Evolutionary conservation across 2,888 invertebrate genomes (phyloP), one percentile per base, ranked within the genome.

Genomic region (Marronus borbonicus): DNA sequence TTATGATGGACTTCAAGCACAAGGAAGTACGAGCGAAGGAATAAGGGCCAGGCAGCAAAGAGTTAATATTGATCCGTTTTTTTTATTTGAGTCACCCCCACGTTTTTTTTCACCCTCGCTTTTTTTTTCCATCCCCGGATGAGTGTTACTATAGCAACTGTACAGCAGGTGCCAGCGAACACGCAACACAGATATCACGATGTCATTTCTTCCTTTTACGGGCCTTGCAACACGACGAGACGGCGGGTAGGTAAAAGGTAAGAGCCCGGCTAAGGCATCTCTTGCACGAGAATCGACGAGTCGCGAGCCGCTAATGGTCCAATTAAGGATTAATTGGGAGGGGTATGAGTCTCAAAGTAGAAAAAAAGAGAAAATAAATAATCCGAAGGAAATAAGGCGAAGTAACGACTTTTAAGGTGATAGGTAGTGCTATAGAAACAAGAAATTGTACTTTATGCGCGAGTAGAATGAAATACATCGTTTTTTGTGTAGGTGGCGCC

Each of bases 31-130:
- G 31, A 72, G 58, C 12, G 12, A 44, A 72, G 36, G 72, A 55
- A 28, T 55, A 70, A 70, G 64, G 66, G 70, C 75, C 66, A 87
- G 88, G 87, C 89, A 90, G 90, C 90, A 92, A 92, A 92, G 92
- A 92, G 92, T 92, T 92, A 92, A 92, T 92, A 92, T 92, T 91
- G 92, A 92, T 92, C 91, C 90, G 90, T 90, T 66, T 91, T 91
- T 89, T 91, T 91, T 90, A 91, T 91, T 91, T 90, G 90, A 91
- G 91, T 91, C 91, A 90, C 90, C 90, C 91, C 89, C 90, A 90
- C 89, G 90, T 90, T 90, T 90, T 90, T 90, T 91, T 91, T 90
- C 90, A 90, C 91, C 91, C 91, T 87, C 87, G 86, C 86, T 86
- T 87, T 88, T 88, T 88, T 88, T 88, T 88, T 88, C 87, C 87